Evolutionary conservation across 2,888 invertebrate genomes (phyloP).

Genomic region (Dinocampus coccinellae): DNA sequence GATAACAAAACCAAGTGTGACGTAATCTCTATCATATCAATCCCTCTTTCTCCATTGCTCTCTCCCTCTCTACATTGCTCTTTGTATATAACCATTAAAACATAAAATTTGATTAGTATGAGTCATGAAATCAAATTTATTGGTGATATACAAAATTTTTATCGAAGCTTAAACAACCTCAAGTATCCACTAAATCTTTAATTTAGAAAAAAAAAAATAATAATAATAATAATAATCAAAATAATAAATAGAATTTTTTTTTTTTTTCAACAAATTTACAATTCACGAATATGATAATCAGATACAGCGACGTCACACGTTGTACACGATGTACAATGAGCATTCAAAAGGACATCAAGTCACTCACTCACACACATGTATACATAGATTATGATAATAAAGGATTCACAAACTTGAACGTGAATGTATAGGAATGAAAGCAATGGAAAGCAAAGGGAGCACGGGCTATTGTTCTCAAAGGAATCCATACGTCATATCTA

Average conservation of each 20-base stretch:
- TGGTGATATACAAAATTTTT: conserved; percentile 15
- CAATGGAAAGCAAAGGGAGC: conserved; percentile 42
- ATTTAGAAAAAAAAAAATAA: too few species aligned
- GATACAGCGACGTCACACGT: not conserved
- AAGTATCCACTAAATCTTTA: too few species aligned
- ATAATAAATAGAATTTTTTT: not conserved
- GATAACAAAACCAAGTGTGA: conserved; percentile 21
- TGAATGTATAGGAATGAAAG: conserved; percentile 66
- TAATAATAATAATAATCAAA: not conserved
- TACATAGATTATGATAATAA: conserved; percentile 59
- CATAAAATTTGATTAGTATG: conserved; percentile 32
- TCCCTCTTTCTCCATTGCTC: not conserved
- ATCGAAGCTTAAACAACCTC: conserved; percentile 12
- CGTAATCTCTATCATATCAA: conserved; percentile 3
- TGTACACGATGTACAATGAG: conserved; percentile 27
- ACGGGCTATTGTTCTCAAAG: conserved; percentile 64
- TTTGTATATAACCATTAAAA: not conserved
- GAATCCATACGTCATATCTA: conserved; percentile 60
- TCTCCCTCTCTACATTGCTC: not conserved
- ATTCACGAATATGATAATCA: not conserved
- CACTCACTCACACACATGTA: conserved; percentile 1
- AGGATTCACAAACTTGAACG: conserved; percentile 67
- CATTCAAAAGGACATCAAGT: conserved; percentile 29
- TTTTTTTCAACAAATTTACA: not conserved
- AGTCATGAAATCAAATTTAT: conserved; percentile 24